Base-by-base conservation (phyloP, 2,888 invertebrate species). In the Leptothorax acervorum region DNA sequence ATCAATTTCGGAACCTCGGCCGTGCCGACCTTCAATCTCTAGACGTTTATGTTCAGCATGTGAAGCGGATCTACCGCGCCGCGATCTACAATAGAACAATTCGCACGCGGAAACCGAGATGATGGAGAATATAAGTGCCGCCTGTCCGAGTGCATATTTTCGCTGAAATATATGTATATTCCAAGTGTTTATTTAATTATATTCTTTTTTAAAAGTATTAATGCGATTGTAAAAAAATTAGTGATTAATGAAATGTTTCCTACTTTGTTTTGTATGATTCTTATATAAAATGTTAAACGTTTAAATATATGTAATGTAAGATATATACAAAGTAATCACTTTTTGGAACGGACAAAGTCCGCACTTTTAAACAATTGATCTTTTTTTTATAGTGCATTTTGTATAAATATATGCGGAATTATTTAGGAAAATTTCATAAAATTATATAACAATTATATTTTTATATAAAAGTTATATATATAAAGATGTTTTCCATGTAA, bases 31-130 rank as follows among this genome's bases (percentile, higher is more conserved):
- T 94, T 94, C 42, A 90, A 89, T 35, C 86, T 91, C 63, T 87
- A 92, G 5, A 81, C 91, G 0, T 86, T 92, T 5, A 92, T 95
- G 95, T 96, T 96, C 87, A 96, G 94, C 89, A 96, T 96, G 84
- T 95, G 96, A 15, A 93, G 95, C 2, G 95, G 95, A 18, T 95
- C 93, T 9, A 95, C 92, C 23, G 93, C 94, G n/a, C 93, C 95
- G n/a, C 93, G 95, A 85, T 91, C 94, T 62, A 23, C 23, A 23
- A 23, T 23, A 93, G 95, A 74, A 91, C 94, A 53, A 91, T 93
- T 57, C 94, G 95, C 70, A 90, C 93, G 12, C 94, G 95, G 86
- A 93, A 94, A 89, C 93, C 93, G 81, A 95, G 94, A 94, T 95
- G 94, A 94, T 95, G 93, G 93, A 94, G 93, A 93, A 92, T 93